phyloP scores from a whole-genome alignment of 2,888 invertebrate genomes.

The Capitulum mitella region DNA sequence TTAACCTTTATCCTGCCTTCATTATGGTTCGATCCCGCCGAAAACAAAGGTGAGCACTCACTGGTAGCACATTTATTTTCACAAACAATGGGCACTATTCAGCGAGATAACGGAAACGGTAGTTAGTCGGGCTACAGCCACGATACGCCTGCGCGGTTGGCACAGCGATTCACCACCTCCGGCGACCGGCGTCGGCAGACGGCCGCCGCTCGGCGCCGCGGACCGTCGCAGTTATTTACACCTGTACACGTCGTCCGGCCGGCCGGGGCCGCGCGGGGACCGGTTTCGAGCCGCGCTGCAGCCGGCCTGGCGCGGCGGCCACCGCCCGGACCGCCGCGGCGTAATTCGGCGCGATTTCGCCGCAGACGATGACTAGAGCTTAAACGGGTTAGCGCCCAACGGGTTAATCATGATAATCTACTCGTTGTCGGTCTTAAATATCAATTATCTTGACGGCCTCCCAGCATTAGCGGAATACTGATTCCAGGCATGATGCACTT shows the following conservation, averaged over 20 bases:
- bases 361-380: background rate
- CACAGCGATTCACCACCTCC: too few species aligned
- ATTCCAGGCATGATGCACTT: background rate
- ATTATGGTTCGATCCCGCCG: too few species aligned
- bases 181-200: too few species aligned
- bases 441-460: background rate
- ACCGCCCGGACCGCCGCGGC: too few species aligned
- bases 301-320: too few species aligned
- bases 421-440: constrained; percentile 4
- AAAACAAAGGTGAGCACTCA: background rate
- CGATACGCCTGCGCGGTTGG: too few species aligned
- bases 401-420: background rate
- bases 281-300: background rate
- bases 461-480: background rate
- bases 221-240: background rate
- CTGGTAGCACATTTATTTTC: constrained; percentile 14
- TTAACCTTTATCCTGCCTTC: too few species aligned
- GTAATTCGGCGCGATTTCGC: background rate
- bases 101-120: background rate
- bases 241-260: background rate
- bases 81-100: constrained; percentile 20
- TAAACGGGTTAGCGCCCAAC: background rate
- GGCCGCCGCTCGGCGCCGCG: too few species aligned
- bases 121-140: background rate
- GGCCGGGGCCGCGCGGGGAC: background rate